Evolutionary conservation across 2,113 vertebrate genomes (phyloP), one percentile per base, ranked within the genome.

Genomic region (Riparia riparia): DNA sequence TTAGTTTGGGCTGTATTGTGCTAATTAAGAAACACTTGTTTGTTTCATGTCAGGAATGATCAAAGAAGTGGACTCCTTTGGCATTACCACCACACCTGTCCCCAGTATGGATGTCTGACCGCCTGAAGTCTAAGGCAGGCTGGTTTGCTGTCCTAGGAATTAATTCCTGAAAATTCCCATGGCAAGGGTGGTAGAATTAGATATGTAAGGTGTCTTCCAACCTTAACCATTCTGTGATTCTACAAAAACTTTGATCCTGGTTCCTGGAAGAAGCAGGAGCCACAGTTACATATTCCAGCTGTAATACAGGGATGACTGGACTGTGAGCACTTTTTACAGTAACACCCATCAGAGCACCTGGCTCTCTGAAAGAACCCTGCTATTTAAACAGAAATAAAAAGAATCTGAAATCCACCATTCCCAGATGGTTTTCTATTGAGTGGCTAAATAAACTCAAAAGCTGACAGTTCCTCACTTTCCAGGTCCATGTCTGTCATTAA

Each of bases 401-500:
- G 44, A 2, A 58, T 10, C 54, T 41, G 39, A 83, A 91, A 68
- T 78, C 71, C 78, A 32, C 82, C 3, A 0, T 83, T 94, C 91
- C 82, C 82, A 86, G 76, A 66, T 89, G 56, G 20, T 80, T 32
- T 49, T 93, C 64, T 86, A n/a, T n/a, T 74, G 68, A 93, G 24
- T 78, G 57, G 45, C 82, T 86, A 92, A 95, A 92, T 45, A 94
- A 96, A 91, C 79, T 66, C 56, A 78, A 81, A 87, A 93, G 58
- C 41, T 64, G 41, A 42, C 84, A 77, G 77, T 77, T 78, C 49
- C 37, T 85, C 4, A 10, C 9, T 80, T 79, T 78, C 71, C 57
- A 82, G 69, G 32, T 32, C 29, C 24, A 12, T 1, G 15, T 89
- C 79, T 89, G 39, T 89, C 93, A 77, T 81, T 66, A 74, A 84